Evolutionary conservation across 2,888 invertebrate genomes (phyloP), one percentile per base, ranked within the genome.

Genomic region (Ischnus inquisitorius): DNA sequence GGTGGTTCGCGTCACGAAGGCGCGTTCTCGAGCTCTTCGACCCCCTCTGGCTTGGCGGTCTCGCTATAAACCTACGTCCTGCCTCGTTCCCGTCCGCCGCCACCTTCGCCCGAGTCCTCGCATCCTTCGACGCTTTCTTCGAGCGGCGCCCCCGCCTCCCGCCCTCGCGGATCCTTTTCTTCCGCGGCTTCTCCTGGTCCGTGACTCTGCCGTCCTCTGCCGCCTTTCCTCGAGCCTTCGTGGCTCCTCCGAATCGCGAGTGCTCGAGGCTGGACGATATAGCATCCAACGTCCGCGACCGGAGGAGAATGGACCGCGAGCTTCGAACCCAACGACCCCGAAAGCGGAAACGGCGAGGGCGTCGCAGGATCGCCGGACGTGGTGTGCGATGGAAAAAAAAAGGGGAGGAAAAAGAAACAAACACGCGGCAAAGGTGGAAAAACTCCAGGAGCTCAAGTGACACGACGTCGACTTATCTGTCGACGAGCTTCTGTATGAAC

Each of bases 331-430:
- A 88, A 86, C 87, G 88, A 88, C 74, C 80, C 77, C 43, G 72
- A 75, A 77, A 54, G 82, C 82, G 81, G 76, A 85, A 84, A 83
- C 80, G 85, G 87, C 85, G 88, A 88, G 89, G 88, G 88, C 89
- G 88, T 82, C 80, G 85, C 86, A 88, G 88, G 88, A 89, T 89
- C 90, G 89, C 90, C 90, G 90, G 89, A 90, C 85, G 88, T 77
- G 62, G 79, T 57, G 68, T 28, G 43, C 74, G 67, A 65, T 34
- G 64, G 28, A 68, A 77, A 82, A 71, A 57, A 60, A 43, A 68
- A 77, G 77, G 64, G 46, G 48, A 57, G 54, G 46, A 51, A 67
- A 68, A 68, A 60, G 14, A 28, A 57, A 74, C 74, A 64, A 41
- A 62, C 16, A 69, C n/a, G n/a, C n/a, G 64, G 8, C 43, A 46